A percentile compares a stretch with the other conserved stretches of the same genome.
Evolutionary conservation across 2,888 invertebrate species (phyloP).

Genomic region (Drepanosiphum platanoidis): DNA sequence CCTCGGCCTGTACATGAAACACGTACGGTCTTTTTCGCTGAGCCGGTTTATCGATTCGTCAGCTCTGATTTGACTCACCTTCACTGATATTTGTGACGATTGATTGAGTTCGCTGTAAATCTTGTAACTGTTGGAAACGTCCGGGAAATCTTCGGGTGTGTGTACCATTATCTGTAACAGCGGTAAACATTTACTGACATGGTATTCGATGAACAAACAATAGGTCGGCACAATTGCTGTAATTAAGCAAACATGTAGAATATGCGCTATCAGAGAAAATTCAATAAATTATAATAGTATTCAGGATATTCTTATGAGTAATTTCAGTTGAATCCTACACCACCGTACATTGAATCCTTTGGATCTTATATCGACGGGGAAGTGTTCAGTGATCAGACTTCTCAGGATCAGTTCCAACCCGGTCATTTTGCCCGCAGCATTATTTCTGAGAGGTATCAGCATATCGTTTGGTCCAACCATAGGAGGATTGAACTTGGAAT

Average conservation of each 20-base stretch:
- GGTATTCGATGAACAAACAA: no score
- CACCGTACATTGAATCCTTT: conserved; percentile 59
- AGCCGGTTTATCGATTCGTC: conserved; percentile 54
- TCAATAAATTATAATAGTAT: no score
- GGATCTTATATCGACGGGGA: conserved; percentile 33
- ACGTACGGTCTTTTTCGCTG: conserved; percentile 50
- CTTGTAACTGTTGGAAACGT: conserved; percentile 60
- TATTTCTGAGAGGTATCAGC: conserved; percentile 60
- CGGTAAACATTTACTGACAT: no score
- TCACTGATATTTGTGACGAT: conserved; percentile 60
- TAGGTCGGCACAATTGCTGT: no score
- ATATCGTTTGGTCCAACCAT: conserved; percentile 22
- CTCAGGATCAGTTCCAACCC: conserved; percentile 62
- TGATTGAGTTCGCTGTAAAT: conserved; percentile 50
- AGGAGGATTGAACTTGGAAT: conserved; percentile 51
- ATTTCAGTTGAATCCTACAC: not conserved
- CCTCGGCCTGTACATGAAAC: conserved; percentile 42
- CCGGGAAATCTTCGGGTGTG: conserved; percentile 63
- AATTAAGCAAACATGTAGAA: no score
- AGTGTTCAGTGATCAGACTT: conserved; percentile 56
- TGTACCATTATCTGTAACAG: conserved; percentile 63
- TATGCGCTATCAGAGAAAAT: no score
- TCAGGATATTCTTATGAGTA: not conserved
- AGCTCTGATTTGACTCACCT: conserved; percentile 42
- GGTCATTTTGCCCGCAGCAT: conserved; percentile 62